A percentile compares a stretch with the other conserved stretches of the same genome.
These are phyloP conservation scores for Beroe forskalii DNA, from an alignment of 37 sponge, comb jelly and placozoan species.

Conservation along the genomic window DNA sequence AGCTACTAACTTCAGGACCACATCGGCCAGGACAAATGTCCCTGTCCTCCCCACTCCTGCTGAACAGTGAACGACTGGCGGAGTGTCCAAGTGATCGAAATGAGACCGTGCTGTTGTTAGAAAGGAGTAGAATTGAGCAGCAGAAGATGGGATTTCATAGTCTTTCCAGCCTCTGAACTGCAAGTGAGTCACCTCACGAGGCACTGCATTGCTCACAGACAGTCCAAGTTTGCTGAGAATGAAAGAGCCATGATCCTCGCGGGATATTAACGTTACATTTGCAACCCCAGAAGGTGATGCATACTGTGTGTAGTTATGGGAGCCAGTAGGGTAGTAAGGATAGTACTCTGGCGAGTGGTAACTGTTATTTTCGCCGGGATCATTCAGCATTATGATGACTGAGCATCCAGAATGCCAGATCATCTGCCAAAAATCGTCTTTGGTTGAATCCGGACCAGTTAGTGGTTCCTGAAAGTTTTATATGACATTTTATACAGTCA, in stretches of 20 bases:
- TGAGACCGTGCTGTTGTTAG: not conserved
- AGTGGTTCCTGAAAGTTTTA: conserved; percentile 39
- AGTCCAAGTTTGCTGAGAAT: not conserved
- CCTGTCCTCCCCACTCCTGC: conserved; percentile 46
- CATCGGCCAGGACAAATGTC: conserved; percentile 43
- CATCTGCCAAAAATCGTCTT: conserved; percentile 34
- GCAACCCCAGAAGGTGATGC: not conserved
- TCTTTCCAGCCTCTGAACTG: conserved; percentile 32
- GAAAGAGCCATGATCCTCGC: not conserved
- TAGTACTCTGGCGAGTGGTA: not conserved
- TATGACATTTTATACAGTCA: no score
- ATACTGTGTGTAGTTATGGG: not conserved
- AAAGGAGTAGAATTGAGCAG: not conserved
- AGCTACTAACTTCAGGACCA: not conserved
- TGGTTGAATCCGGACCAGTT: not conserved
- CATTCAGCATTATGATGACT: conserved; percentile 50
- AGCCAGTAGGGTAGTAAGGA: conserved; percentile 14
- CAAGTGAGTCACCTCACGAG: not conserved
- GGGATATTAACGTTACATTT: not conserved
- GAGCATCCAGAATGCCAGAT: not conserved
- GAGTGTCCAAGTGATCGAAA: not conserved
- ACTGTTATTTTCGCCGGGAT: conserved; percentile 1
- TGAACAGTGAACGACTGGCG: conserved; percentile 21
- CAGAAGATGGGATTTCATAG: conserved; percentile 21
- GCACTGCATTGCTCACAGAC: no score